A percentile compares a stretch with the other conserved stretches of the same genome.
These are phyloP conservation scores for Nyctibius bracteatus DNA, from an alignment of 2,113 vertebrate species.

Conservation along the genomic window DNA sequence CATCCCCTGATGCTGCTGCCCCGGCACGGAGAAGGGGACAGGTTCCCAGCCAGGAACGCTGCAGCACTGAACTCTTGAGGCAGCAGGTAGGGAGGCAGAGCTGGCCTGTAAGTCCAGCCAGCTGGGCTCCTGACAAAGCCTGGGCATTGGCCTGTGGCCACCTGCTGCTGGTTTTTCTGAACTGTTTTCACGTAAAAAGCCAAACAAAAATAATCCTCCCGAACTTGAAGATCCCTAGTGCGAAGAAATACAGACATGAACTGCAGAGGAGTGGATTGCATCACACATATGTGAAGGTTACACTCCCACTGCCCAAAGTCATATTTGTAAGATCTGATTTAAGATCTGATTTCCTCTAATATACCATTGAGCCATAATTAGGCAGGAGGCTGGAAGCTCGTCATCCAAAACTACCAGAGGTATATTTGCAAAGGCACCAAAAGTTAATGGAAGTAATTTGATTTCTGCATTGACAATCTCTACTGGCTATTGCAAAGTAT, in stretches of 20 bases:
- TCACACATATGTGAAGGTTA: not conserved
- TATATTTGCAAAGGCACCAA: conserved; percentile 1
- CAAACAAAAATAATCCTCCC: not conserved
- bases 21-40: not conserved
- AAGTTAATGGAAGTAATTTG: not conserved
- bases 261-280: not conserved
- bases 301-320: not conserved
- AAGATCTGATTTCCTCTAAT: not conserved
- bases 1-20: not conserved
- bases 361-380: not conserved
- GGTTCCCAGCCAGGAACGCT: not conserved
- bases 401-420: not conserved
- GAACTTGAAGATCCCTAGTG: not conserved
- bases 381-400: not conserved
- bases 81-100: not conserved
- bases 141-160: not conserved
- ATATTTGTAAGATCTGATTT: not conserved
- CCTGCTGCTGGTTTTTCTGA: not conserved
- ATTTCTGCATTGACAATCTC: not conserved
- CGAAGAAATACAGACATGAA: not conserved
- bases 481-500: not conserved
- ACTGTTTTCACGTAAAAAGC: not conserved
- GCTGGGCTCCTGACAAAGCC: not conserved
- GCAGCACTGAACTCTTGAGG: not conserved
- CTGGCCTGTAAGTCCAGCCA: not conserved